Conservation (phyloP, 2,113 vertebrate genomes). For the Peromyscus leucopus region DNA sequence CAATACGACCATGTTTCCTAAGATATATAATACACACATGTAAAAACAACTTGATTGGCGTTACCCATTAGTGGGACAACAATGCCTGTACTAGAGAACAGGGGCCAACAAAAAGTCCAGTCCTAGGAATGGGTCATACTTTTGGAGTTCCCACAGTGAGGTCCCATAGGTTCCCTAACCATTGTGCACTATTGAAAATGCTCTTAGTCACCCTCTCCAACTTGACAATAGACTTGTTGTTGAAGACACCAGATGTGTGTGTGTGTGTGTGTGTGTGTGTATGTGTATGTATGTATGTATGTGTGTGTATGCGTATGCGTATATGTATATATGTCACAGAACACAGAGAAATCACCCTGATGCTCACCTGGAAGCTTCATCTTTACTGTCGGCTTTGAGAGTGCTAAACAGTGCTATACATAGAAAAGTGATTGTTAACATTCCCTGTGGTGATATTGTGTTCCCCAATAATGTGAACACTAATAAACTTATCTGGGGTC, state of each 20-base stretch:
- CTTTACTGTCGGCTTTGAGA: background rate
- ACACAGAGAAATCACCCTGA: background rate
- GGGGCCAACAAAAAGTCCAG: background rate
- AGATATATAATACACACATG: background rate
- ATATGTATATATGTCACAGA: background rate
- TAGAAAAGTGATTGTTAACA: background rate
- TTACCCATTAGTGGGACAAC: background rate
- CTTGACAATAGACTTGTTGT: background rate
- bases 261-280: too few relatives aligned
- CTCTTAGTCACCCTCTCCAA: background rate
- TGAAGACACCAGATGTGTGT: background rate
- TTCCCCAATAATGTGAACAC: too few relatives aligned
- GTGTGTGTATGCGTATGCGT: too few relatives aligned
- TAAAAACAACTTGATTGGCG: background rate
- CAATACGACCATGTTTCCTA: background rate
- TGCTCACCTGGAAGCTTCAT: background rate
- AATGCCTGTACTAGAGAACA: background rate
- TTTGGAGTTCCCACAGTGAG: background rate
- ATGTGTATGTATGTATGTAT: too few relatives aligned
- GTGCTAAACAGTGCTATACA: background rate
- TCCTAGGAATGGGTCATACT: background rate
- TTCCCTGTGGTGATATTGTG: too few relatives aligned
- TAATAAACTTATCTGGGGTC: too few relatives aligned
- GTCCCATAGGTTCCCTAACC: background rate
- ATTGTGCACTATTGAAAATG: background rate